phyloP scores from a whole-genome alignment of 1,140 invertebrate species.

The Atta colombica region DNA sequence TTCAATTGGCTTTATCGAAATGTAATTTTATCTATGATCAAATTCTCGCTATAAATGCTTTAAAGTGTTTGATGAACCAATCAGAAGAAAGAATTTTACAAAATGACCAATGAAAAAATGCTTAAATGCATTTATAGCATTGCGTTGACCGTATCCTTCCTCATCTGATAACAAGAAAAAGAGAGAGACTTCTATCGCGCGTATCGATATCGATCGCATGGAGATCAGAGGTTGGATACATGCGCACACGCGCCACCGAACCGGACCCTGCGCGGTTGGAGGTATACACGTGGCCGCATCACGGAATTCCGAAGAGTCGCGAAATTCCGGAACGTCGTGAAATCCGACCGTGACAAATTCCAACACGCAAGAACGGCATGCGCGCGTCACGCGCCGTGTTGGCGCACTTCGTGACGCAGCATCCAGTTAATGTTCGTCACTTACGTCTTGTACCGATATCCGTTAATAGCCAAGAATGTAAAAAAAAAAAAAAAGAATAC shows the following conservation, averaged over 20 bases:
- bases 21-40: too few species aligned
- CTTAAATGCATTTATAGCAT: too few species aligned
- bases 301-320: conserved; percentile 45
- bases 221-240: conserved; percentile 2
- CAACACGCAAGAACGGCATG: conserved; percentile 38
- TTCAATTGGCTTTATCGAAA: too few species aligned
- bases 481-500: not conserved
- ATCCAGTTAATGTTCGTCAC: conserved; percentile 52
- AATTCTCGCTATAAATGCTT: too few species aligned
- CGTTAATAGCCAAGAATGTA: conserved; percentile 9
- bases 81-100: too few species aligned
- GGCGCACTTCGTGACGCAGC: conserved; percentile 45
- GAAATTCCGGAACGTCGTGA: conserved; percentile 47
- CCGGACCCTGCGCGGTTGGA: not conserved
- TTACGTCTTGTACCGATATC: conserved; percentile 40
- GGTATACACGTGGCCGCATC: conserved; percentile 22
- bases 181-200: not conserved
- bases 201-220: not conserved
- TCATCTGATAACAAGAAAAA: not conserved
- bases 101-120: too few species aligned
- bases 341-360: conserved; percentile 49
- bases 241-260: conserved; percentile 2
- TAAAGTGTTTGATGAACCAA: too few species aligned
- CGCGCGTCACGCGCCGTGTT: conserved; percentile 24
- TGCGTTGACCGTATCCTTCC: too few species aligned